Evolutionary conservation across 2,113 vertebrate species (phyloP).

Genomic region (Passer montanus): DNA sequence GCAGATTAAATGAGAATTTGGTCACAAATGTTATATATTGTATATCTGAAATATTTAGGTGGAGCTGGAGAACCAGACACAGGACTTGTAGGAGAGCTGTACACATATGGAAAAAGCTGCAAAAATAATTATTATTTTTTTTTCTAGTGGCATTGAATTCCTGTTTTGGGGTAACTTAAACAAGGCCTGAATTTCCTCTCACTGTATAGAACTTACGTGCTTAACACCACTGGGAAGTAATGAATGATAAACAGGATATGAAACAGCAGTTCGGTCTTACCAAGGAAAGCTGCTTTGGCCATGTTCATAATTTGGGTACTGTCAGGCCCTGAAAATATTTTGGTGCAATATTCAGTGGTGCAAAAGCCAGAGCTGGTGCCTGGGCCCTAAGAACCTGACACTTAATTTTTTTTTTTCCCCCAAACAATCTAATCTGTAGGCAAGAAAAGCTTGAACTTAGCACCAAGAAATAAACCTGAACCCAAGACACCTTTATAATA

Average conservation of each 20-base stretch:
- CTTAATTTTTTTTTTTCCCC: accelerated
- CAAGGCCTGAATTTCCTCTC: neutral
- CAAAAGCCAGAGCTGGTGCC: neutral
- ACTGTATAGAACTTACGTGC: neutral
- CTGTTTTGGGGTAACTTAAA: neutral
- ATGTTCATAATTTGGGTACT: neutral
- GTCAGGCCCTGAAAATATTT: neutral
- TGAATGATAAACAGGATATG: neutral
- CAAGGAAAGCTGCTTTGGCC: neutral
- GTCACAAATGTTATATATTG: neutral
- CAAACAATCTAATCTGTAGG: accelerated
- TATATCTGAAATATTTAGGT: neutral
- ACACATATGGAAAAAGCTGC: neutral
- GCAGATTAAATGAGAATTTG: neutral
- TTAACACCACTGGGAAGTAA: neutral
- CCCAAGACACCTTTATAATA: neutral
- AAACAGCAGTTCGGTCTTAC: neutral
- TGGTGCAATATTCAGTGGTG: neutral
- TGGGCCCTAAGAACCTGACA: neutral
- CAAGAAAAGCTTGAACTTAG: neutral
- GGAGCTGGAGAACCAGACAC: neutral
- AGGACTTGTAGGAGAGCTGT: neutral
- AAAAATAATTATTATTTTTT: neutral
- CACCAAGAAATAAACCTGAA: neutral
- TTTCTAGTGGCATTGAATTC: neutral